These are phyloP conservation scores for Cataglyphis albicans DNA, from an alignment of 2,888 invertebrate genomes.

Conservation along the genomic window DNA sequence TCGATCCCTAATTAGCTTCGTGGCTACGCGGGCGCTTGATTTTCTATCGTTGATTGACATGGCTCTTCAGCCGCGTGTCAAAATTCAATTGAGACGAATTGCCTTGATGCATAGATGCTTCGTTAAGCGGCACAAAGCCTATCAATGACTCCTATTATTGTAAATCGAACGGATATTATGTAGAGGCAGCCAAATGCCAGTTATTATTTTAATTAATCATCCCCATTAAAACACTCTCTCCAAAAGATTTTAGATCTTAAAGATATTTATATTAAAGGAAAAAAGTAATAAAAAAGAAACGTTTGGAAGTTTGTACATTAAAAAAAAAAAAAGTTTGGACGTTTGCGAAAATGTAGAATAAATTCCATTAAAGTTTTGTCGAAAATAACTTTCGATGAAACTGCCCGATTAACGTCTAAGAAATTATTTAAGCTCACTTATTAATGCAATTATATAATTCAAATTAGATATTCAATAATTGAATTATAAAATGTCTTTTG, in stretches of 20 bases:
- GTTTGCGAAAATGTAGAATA: constrained; percentile 2
- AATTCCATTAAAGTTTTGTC: constrained; percentile 31
- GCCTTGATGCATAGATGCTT: constrained; percentile 55
- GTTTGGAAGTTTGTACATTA: not conserved
- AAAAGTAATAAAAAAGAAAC: not conserved
- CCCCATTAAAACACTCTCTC: not conserved
- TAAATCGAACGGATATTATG: constrained; percentile 15
- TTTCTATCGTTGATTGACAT: constrained; percentile 67
- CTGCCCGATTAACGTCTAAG: constrained; percentile 4
- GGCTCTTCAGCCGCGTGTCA: constrained; percentile 59
- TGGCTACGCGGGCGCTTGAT: constrained; percentile 55
- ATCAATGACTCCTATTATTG: constrained; percentile 46
- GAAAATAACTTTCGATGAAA: constrained; percentile 15
- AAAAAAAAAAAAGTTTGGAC: not conserved
- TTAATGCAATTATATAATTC: not conserved
- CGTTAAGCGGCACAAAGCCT: constrained; percentile 39
- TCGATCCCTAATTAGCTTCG: constrained; percentile 64
- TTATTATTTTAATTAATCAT: not conserved
- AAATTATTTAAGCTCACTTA: constrained; percentile 23
- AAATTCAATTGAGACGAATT: constrained; percentile 63
- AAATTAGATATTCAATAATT: not conserved
- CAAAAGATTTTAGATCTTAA: not conserved
- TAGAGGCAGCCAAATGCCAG: not conserved
- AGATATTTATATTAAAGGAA: not conserved
- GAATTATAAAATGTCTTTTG: not conserved